phyloP scores from a whole-genome alignment of 2,113 vertebrate species.

The Crotalus horridus region DNA sequence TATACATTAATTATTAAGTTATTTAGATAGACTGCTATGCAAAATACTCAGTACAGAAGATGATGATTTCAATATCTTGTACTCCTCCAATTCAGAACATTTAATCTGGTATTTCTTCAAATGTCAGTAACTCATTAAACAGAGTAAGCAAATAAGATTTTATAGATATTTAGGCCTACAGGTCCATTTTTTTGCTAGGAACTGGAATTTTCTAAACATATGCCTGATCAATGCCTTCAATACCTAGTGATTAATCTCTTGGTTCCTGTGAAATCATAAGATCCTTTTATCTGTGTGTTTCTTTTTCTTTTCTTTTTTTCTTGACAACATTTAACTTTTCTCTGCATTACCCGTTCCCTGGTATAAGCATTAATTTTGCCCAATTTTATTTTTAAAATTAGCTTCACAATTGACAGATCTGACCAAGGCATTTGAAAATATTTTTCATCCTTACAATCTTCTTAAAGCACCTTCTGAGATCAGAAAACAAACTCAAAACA shows the following conservation, averaged over 20 bases:
- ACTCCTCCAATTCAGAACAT: background rate
- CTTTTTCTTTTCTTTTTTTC: background rate
- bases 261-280: background rate
- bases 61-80: background rate
- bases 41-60: background rate
- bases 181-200: background rate
- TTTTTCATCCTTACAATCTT: background rate
- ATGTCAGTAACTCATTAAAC: background rate
- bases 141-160: background rate
- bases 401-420: background rate
- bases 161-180: background rate
- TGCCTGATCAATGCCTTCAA: background rate
- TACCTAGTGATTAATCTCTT: background rate
- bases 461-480: background rate
- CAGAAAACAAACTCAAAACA: background rate
- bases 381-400: background rate
- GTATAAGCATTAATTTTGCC: background rate
- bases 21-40: background rate
- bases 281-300: background rate
- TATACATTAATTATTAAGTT: background rate
- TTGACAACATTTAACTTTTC: background rate
- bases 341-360: background rate
- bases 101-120: background rate
- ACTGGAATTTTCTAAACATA: background rate
- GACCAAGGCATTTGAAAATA: background rate